phyloP scores from a whole-genome alignment of 2,113 vertebrate genomes.

The Panurus biarmicus region DNA sequence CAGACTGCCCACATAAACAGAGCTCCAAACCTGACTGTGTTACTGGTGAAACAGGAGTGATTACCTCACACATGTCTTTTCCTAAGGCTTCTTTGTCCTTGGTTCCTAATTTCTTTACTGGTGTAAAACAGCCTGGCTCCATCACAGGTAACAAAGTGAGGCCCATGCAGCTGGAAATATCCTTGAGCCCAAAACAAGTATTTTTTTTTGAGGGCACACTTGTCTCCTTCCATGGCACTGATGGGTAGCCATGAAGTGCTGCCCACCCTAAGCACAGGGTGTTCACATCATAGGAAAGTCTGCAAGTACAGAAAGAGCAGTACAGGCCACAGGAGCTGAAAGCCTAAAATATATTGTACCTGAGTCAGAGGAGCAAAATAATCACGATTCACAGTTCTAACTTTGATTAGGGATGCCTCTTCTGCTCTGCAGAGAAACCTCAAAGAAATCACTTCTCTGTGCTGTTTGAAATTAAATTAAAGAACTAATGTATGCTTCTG shows the following conservation, averaged over 20 bases:
- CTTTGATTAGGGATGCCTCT: neutral
- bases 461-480: neutral
- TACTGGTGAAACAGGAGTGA: neutral
- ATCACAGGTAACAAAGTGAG: neutral
- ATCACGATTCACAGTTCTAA: neutral
- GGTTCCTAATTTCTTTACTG: neutral
- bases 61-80: neutral
- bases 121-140: neutral
- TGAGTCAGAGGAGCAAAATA: neutral
- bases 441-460: neutral
- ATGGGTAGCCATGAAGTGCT: neutral
- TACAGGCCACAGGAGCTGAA: neutral
- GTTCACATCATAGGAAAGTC: neutral
- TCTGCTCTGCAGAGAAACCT: neutral
- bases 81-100: neutral
- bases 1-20: neutral
- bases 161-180: neutral
- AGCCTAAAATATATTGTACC: neutral
- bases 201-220: neutral
- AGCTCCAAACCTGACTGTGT: neutral
- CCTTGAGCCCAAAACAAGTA: neutral
- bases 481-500: neutral
- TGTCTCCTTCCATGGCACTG: neutral
- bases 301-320: neutral
- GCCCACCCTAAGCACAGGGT: neutral